A percentile compares a stretch with the other conserved stretches of the same genome.
These are phyloP conservation scores for Sapajus apella DNA, from an alignment of 2,113 vertebrate species.

Conservation along the genomic window DNA sequence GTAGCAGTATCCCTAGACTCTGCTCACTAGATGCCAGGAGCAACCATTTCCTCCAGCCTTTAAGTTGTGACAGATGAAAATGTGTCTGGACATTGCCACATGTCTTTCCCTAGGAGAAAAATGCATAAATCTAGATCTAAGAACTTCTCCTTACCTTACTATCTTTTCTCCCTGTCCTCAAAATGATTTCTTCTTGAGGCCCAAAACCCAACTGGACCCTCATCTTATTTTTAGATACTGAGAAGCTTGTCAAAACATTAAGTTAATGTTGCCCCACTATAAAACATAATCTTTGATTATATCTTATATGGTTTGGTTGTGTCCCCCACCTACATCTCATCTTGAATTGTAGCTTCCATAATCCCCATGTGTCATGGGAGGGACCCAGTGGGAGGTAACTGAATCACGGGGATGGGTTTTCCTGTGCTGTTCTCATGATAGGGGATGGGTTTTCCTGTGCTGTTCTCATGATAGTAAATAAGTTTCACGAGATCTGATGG, in stretches of 20 bases:
- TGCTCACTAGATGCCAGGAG: background rate
- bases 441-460: too few relatives aligned
- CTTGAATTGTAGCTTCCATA: too few relatives aligned
- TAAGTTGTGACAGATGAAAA: background rate
- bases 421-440: too few relatives aligned
- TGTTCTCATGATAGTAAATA: too few relatives aligned
- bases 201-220: background rate
- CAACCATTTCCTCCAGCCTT: background rate
- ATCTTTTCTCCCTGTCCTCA: background rate
- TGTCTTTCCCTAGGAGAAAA: background rate
- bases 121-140: background rate
- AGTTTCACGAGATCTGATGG: too few relatives aligned
- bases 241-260: background rate
- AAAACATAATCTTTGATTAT: background rate
- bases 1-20: background rate
- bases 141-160: background rate
- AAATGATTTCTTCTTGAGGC: background rate
- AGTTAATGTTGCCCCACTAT: background rate
- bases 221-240: background rate
- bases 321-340: too few relatives aligned
- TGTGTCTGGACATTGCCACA: background rate
- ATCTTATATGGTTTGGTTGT: too few relatives aligned
- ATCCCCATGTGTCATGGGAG: too few relatives aligned
- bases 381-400: too few relatives aligned
- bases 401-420: too few relatives aligned